Conservation (phyloP, 1,140 invertebrate genomes). For the Micrasema longulum region DNA sequence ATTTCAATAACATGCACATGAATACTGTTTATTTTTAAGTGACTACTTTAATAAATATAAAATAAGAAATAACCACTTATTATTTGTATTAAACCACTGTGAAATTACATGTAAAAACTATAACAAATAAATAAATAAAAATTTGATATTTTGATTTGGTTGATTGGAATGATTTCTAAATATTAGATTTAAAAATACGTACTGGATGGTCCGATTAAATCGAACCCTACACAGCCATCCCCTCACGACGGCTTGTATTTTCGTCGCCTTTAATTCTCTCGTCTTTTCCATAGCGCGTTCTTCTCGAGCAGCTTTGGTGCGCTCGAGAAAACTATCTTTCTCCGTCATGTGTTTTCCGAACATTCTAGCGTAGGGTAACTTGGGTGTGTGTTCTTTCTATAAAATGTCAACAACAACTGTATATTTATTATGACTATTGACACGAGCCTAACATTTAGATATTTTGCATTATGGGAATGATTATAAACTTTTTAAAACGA, state of each 20-base stretch:
- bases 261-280: constrained; percentile 76
- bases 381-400: not conserved
- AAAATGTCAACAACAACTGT: constrained; percentile 22
- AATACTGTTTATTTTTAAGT: not conserved
- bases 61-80: not conserved
- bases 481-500: not conserved
- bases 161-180: not conserved
- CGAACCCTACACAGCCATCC: constrained; percentile 77
- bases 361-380: too few relatives aligned
- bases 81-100: too few relatives aligned
- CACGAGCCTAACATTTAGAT: not conserved
- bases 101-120: not conserved
- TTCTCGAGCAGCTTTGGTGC: constrained; percentile 87
- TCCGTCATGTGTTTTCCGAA: constrained; percentile 57
- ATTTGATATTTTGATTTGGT: not conserved
- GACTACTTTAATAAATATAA: not conserved
- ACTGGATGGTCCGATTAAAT: constrained; percentile 73
- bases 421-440: constrained; percentile 16
- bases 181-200: constrained; percentile 60
- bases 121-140: not conserved
- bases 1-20: not conserved
- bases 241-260: constrained; percentile 79
- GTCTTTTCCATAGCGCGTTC: constrained; percentile 87
- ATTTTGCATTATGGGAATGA: not conserved
- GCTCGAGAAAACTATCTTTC: constrained; percentile 76